Evolutionary conservation across 53 echinoderm and acorn worm genomes (phyloP).

Genomic region (Arbacia lixula): DNA sequence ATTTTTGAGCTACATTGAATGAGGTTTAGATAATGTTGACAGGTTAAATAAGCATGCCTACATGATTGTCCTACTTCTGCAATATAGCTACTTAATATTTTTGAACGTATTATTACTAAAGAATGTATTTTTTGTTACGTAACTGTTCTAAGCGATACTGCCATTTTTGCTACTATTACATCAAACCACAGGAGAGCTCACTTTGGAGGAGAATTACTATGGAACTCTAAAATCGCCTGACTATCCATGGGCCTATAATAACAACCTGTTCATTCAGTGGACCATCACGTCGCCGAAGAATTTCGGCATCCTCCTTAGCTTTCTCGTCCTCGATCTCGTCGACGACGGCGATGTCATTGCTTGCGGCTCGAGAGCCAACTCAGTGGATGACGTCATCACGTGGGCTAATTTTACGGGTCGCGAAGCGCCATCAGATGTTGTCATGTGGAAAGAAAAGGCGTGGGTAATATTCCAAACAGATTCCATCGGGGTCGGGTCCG

Average conservation of each 20-base stretch:
- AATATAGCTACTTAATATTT: too few species aligned
- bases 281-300: not conserved
- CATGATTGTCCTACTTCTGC: too few species aligned
- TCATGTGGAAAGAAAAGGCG: not conserved
- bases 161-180: too few species aligned
- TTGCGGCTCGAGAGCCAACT: too few species aligned
- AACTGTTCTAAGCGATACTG: too few species aligned
- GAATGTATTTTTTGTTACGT: too few species aligned
- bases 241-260: not conserved
- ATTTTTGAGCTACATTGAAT: too few species aligned
- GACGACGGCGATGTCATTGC: not conserved
- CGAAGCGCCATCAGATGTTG: not conserved
- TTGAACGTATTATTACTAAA: too few species aligned
- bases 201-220: not conserved
- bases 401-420: not conserved
- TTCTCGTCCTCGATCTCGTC: not conserved
- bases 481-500: not conserved
- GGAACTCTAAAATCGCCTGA: not conserved
- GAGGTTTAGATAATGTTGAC: too few species aligned
- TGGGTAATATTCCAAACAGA: not conserved
- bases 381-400: too few species aligned
- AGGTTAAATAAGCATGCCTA: too few species aligned
- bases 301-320: not conserved
- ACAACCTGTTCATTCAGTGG: conserved; percentile 1
- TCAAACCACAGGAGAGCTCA: not conserved